phyloP scores from a whole-genome alignment of 2,888 invertebrate species.

The Panorpa germanica region DNA sequence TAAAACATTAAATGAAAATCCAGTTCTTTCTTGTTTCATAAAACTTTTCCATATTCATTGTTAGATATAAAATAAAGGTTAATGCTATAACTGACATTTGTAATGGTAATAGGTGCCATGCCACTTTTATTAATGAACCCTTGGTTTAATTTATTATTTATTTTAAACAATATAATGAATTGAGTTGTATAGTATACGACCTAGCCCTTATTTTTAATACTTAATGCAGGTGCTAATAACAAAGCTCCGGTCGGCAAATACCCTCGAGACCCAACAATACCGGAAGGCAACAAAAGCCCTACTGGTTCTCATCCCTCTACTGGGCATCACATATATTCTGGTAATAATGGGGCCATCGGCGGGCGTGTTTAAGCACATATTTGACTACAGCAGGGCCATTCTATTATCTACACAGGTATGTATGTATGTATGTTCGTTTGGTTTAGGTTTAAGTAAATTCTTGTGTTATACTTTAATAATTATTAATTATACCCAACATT shows the following conservation, averaged over 20 bases:
- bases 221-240: constrained; percentile 68
- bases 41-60: too few relatives aligned
- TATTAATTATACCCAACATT: too few relatives aligned
- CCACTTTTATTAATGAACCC: too few relatives aligned
- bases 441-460: too few relatives aligned
- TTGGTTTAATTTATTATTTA: too few relatives aligned
- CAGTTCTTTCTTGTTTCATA: too few relatives aligned
- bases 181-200: too few relatives aligned
- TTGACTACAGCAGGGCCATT: constrained; percentile 60
- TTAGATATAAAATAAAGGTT: not conserved
- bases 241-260: constrained; percentile 78
- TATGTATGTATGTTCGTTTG: too few relatives aligned
- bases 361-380: constrained; percentile 51
- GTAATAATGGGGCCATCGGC: constrained; percentile 67
- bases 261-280: constrained; percentile 77
- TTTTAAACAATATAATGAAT: too few relatives aligned
- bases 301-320: constrained; percentile 77
- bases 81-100: not conserved
- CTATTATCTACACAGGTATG: constrained; percentile 80
- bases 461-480: too few relatives aligned
- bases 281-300: constrained; percentile 82
- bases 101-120: not conserved
- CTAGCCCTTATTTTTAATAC: constrained; percentile 15
- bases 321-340: constrained; percentile 80
- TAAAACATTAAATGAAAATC: too few relatives aligned